phyloP scores from a whole-genome alignment of 2,888 invertebrate genomes.

The Sceliomorpha sp. region DNA sequence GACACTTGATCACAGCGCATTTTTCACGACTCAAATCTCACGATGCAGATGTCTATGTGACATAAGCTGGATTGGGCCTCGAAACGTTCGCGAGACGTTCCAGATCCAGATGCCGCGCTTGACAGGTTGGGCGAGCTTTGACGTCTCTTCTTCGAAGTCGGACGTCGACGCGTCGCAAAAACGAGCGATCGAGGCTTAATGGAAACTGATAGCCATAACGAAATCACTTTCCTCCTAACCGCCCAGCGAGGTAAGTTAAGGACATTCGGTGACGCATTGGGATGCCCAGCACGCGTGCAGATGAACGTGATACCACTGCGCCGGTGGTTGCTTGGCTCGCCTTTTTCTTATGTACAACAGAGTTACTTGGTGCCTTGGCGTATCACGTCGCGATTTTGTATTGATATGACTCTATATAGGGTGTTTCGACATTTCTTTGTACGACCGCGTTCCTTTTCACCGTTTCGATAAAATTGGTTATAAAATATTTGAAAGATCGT shows the following conservation, averaged over 20 bases:
- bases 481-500: no score
- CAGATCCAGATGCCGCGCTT: background rate
- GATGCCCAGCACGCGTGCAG: slow-evolving; percentile 67
- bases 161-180: slow-evolving; percentile 2
- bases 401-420: slow-evolving; percentile 18
- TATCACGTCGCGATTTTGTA: background rate
- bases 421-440: slow-evolving; percentile 18
- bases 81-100: background rate
- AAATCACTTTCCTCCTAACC: slow-evolving; percentile 54
- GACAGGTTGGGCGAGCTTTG: background rate
- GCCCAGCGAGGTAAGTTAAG: slow-evolving; percentile 13
- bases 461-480: no score
- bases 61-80: background rate
- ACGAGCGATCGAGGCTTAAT: slow-evolving; percentile 46
- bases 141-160: slow-evolving; percentile 13
- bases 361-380: background rate
- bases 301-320: slow-evolving; percentile 62
- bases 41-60: background rate
- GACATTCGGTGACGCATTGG: slow-evolving; percentile 58
- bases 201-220: slow-evolving; percentile 57
- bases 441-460: no score
- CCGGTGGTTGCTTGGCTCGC: slow-evolving; percentile 55
- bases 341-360: slow-evolving; percentile 57
- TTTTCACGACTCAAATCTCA: slow-evolving; percentile 10
- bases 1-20: slow-evolving; percentile 5